Conservation (phyloP, 2,797 vertebrate genomes). For the Sylvia borin region DNA sequence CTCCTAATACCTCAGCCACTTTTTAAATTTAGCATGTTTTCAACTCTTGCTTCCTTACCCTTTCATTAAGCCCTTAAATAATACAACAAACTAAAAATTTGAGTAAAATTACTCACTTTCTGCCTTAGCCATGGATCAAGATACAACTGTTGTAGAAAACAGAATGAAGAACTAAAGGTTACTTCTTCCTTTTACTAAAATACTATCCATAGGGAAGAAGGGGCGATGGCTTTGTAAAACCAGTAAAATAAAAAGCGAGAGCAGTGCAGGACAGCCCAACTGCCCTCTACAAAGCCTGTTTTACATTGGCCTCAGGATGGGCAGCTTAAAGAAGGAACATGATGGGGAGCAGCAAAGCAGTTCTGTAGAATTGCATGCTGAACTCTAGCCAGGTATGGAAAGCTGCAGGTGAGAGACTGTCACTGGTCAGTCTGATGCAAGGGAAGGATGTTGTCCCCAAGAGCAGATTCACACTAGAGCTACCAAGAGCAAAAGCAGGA, state of each 20-base stretch:
- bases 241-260: background rate
- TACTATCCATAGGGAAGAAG: background rate
- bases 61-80: background rate
- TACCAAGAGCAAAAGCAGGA: background rate
- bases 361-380: background rate
- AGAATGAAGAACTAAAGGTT: background rate
- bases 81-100: background rate
- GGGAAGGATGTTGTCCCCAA: background rate
- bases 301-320: background rate
- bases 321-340: background rate
- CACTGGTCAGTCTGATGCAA: background rate
- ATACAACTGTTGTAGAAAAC: background rate
- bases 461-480: background rate
- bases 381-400: background rate
- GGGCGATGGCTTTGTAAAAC: background rate
- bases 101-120: background rate
- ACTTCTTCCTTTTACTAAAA: background rate
- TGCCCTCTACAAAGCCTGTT: background rate
- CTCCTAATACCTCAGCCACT: background rate
- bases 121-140: background rate
- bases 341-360: background rate
- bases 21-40: background rate
- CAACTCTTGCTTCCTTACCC: background rate
- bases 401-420: rapidly evolving
- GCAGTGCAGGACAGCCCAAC: background rate